These are phyloP conservation scores for Drosophila repleta DNA, from an alignment of 1,140 invertebrate species.

Conservation along the genomic window DNA sequence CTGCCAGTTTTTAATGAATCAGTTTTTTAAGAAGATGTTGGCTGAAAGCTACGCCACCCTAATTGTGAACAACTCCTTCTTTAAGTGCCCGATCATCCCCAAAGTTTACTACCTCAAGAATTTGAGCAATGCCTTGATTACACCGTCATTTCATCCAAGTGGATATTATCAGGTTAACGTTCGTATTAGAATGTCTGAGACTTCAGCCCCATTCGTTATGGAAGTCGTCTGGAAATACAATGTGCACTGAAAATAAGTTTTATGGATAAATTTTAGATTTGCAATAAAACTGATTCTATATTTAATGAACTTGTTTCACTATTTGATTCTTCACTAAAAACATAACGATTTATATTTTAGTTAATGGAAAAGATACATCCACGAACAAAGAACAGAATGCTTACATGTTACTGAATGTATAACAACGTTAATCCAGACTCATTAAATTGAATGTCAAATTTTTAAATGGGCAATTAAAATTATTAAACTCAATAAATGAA, in stretches of 20 bases:
- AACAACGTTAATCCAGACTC: too few species aligned
- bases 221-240: slow-evolving; percentile 54
- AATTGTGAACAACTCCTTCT: slow-evolving; percentile 41
- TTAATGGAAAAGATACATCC: too few species aligned
- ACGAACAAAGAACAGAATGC: too few species aligned
- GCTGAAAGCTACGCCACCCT: not conserved
- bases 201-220: slow-evolving; percentile 25
- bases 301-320: too few species aligned
- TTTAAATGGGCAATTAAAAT: too few species aligned
- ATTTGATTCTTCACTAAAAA: too few species aligned
- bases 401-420: too few species aligned
- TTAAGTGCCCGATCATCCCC: slow-evolving; percentile 47
- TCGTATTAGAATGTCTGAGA: slow-evolving; percentile 26
- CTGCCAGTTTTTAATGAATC: not conserved
- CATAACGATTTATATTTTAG: too few species aligned
- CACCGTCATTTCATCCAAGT: slow-evolving; percentile 42
- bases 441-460: too few species aligned
- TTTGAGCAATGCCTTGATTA: slow-evolving; percentile 3
- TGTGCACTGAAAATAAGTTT: not conserved
- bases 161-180: slow-evolving; percentile 43
- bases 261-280: too few species aligned
- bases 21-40: not conserved
- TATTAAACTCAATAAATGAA: too few species aligned
- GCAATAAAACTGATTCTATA: too few species aligned
- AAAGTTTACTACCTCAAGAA: slow-evolving; percentile 47